phyloP scores from a whole-genome alignment of 2,888 invertebrate genomes.

The Lasius platythorax region DNA sequence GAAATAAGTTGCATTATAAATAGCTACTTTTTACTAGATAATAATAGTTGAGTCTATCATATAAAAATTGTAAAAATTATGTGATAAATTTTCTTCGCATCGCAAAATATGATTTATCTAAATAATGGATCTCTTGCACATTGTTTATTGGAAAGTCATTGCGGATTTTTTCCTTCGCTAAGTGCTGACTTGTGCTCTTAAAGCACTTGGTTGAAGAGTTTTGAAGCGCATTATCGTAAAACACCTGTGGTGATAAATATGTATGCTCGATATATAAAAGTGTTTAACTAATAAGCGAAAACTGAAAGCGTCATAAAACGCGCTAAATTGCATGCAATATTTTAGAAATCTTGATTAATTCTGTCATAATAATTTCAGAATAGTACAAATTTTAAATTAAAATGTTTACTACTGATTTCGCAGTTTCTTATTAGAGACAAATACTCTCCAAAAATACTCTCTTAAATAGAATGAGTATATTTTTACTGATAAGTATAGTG shows the following conservation, averaged over 20 bases:
- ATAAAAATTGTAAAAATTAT: neutral
- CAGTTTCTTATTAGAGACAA: neutral
- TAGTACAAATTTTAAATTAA: neutral
- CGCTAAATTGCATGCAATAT: neutral
- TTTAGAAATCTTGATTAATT: neutral
- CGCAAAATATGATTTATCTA: neutral
- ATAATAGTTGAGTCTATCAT: neutral
- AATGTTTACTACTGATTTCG: neutral
- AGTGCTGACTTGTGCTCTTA: neutral
- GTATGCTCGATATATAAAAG: neutral
- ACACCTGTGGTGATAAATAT: conserved; percentile 9
- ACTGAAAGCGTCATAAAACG: neutral
- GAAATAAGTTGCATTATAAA: neutral
- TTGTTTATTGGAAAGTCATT: neutral
- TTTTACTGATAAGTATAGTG: neutral
- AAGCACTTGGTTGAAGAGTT: conserved; percentile 4
- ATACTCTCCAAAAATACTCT: neutral
- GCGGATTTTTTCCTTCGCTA: neutral
- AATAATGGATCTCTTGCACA: neutral
- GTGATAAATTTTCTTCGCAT: neutral
- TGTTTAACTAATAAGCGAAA: neutral
- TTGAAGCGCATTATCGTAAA: conserved; percentile 3
- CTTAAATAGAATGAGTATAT: neutral
- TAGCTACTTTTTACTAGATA: neutral
- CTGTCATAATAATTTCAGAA: neutral